Base-by-base conservation (phyloP, 1,140 invertebrate genomes). In the Drosophila miranda region DNA sequence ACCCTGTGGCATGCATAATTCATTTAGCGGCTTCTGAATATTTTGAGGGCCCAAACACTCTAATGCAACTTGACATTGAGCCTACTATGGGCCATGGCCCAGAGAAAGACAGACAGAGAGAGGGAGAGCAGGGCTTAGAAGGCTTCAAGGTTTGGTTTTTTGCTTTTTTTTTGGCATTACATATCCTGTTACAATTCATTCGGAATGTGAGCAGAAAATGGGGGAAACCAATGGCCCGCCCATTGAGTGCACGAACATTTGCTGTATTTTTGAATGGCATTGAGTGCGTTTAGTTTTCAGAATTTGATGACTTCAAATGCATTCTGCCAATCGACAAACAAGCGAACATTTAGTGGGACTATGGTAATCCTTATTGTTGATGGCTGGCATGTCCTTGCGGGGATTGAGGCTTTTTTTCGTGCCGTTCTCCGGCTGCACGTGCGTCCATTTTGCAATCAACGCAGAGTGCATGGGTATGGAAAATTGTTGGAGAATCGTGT, bases 11-110 rank as follows among this genome's bases (percentile, higher is more conserved):
- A 84, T 84, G 72, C 82, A 84, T 84, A 76, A 84, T 84, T 79
- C 80, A 84, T 84, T 79, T 76, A 44, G 56, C 61, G 67, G 62
- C 67, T 83, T 84, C 70, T 58, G 59, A 42, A 43, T 61, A 66
- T 64, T 73, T 81, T 60, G 62, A 73, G 67, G 45, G 60, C 54
- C 38, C 19, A 49, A 49, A 52, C 56, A 54, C 73, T 63, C 43
- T 64, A 72, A 63, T 76, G 78, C 62, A 64, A 64, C 76, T 83
- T 83, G 75, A 84, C 75, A 83, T 83, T 84, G 72, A 62, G 50
- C 55, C 73, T 62, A 50, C 55, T 60, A 69, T 60, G 73, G 57
- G 46, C 38, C 34, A 49, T 42, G 46, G 42, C 19, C 52, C 26
- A 13, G 21, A 34, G 30, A 34, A 1, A 34, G 30, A 9, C 8